These are phyloP conservation scores for Microcebus ravelobensis DNA, from an alignment of 2,113 vertebrate genomes.

Conservation along the genomic window DNA sequence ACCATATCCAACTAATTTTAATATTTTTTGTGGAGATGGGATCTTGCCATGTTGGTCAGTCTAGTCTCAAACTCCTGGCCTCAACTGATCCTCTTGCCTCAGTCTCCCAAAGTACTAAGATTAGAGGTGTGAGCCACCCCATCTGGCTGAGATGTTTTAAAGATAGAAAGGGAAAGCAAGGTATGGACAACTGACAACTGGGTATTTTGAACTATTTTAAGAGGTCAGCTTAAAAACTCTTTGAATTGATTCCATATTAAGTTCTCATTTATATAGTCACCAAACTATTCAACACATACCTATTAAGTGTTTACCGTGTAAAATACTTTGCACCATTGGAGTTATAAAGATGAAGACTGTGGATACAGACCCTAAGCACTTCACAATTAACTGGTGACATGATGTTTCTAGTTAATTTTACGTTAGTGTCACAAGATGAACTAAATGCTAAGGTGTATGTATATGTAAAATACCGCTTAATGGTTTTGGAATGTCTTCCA, in stretches of 20 bases:
- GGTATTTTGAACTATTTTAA: not conserved
- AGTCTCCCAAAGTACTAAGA: too few species aligned
- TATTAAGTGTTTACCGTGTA: not conserved
- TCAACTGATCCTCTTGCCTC: too few species aligned
- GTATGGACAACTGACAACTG: not conserved
- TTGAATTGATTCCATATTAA: conserved; percentile 5
- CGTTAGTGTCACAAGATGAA: not conserved
- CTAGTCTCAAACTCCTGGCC: too few species aligned
- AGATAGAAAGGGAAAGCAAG: not conserved
- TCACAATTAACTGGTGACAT: not conserved
- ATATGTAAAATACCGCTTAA: not conserved
- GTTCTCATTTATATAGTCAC: not conserved
- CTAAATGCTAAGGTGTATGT: not conserved
- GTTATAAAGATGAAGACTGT: not conserved
- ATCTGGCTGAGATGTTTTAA: not conserved
- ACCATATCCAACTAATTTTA: too few species aligned
- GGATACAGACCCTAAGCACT: not conserved
- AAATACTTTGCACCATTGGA: not conserved
- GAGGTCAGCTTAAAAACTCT: not conserved
- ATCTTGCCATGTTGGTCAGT: too few species aligned
- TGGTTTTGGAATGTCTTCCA: not conserved
- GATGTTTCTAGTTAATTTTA: not conserved
- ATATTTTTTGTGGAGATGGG: too few species aligned
- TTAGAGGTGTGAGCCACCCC: too few species aligned
- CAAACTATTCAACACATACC: not conserved